Evolutionary conservation across 2,797 vertebrate genomes (phyloP), one percentile per base, ranked within the genome.

Genomic region (Sandelia bainsii): DNA sequence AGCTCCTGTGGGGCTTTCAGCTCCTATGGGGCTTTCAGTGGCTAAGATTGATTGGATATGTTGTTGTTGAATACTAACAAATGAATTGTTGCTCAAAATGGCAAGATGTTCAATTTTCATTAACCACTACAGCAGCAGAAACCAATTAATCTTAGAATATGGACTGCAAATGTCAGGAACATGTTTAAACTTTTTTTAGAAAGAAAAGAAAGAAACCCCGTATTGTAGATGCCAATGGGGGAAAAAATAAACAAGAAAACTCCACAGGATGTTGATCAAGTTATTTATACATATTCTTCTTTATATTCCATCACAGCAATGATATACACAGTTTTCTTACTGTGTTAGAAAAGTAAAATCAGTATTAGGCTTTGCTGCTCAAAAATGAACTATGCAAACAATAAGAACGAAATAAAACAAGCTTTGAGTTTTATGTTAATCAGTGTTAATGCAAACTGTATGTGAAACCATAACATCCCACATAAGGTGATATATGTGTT

Each of bases 401-500:
- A 51, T 2, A 12, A 16, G 17, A 64, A 61, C 22, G 49, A 63
- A 44, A 40, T 44, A 23, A 60, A 12, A 14, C 6, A 8, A 50
- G 52, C 52, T 53, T 9, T 23, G 34, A 39, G 4, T 34, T n/a
- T 3, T 29, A 48, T 54, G 56, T 69, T 46, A 66, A 70, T 65
- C 45, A n/a, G 51, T 29, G 66, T 45, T 63, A 75, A 45, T 13
- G 37, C 58, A 37, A 19, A 70, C 58, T 58, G 32, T 25, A 19
- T 22, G 58, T 60, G 48, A 39, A 62, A 64, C 9, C 44, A 8
- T 9, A 48, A 20, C 78, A 19, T 54, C 59, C 51, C 71, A 72
- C 73, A 62, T 73, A 52, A 32, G 76, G 50, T n/a, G 71, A 58
- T 42, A 79, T 56, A 19, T 45, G 14, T 65, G 70, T 60, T 75